A percentile compares a stretch with the other conserved stretches of the same genome.
phyloP scores from a whole-genome alignment of 2,113 vertebrate species.

The Genyomyrus donnyi region DNA sequence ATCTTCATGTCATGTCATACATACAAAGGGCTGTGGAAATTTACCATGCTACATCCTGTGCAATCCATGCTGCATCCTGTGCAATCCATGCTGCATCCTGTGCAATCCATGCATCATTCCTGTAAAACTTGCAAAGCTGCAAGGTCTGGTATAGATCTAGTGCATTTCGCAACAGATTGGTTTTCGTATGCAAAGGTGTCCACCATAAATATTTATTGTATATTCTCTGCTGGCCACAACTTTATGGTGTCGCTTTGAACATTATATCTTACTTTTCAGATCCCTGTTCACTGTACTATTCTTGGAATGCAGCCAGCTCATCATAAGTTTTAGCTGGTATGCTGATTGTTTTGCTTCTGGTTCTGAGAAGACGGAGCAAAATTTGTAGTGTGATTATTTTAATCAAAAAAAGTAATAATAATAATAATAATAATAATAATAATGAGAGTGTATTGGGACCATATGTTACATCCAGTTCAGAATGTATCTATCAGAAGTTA shows the following conservation, averaged over 20 bases:
- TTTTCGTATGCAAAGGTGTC: not conserved
- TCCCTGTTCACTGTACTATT: not conserved
- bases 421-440: not conserved
- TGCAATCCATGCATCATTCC: not conserved
- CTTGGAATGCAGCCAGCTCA: not conserved
- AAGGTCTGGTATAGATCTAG: not conserved
- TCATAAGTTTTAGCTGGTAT: not conserved
- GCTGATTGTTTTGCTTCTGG: not conserved
- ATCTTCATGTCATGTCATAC: not conserved
- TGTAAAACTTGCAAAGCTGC: not conserved
- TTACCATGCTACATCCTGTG: not conserved
- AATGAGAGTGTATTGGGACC: not conserved
- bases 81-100: not conserved
- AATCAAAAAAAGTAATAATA: not conserved
- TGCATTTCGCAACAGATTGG: not conserved
- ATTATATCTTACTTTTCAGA: not conserved
- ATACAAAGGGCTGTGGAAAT: not conserved
- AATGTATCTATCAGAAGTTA: not conserved
- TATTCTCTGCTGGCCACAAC: not conserved
- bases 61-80: not conserved
- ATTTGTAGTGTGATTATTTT: not conserved
- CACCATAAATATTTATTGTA: not conserved
- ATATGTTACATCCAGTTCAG: not conserved
- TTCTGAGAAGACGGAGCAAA: not conserved
- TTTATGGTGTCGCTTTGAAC: not conserved